Evolutionary conservation across 2,797 vertebrate species (phyloP), one percentile per base, ranked within the genome.

Genomic region (Clarias laeviceps): DNA sequence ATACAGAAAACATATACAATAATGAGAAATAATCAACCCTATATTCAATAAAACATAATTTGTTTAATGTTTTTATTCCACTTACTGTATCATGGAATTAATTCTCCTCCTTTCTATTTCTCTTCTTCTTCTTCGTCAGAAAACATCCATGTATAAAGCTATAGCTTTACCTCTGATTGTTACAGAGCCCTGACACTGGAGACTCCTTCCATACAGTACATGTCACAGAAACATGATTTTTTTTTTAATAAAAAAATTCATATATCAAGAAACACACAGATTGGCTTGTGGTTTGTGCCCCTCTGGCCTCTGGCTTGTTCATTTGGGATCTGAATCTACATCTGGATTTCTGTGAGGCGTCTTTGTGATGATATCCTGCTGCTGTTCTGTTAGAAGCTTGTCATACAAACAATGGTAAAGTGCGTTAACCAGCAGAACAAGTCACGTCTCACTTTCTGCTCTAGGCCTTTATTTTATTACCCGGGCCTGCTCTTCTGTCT

Each of bases 371-470:
- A 37, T 11, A 22, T 12, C 8, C 32, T 69, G 2, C 17, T 69
- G 29, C 2, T 3, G 74, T 84, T 34, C 77, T 65, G 27, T 61
- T 83, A 54, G 22, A 68, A 70, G 32, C 82, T 54, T 66, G 62
- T 64, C 57, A 5, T 9, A 32, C 17, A n/a, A 54, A 66, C 2
- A 5, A 27, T 32, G 37, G 24, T 37, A 12, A 59, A 79, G 29
- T 32, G 62, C 40, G 61, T 3, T 24, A 37, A 18, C 18, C 14
- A 9, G 12, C 18, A 24, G 80, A 70, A 40, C 22, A 3, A 22
- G 69, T 62, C 82, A 83, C 56, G 17, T 83, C 82, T 79, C 34
- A 62, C 69, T 50, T 54, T 45, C 82, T 72, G 62, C 64, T 29
- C 78, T 20, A 68, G 72, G 61, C 20, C 27, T 84, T 78, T 59